These are phyloP conservation scores for Bradynema listronoti DNA, from an alignment of 1,140 invertebrate genomes.

Conservation along the genomic window DNA sequence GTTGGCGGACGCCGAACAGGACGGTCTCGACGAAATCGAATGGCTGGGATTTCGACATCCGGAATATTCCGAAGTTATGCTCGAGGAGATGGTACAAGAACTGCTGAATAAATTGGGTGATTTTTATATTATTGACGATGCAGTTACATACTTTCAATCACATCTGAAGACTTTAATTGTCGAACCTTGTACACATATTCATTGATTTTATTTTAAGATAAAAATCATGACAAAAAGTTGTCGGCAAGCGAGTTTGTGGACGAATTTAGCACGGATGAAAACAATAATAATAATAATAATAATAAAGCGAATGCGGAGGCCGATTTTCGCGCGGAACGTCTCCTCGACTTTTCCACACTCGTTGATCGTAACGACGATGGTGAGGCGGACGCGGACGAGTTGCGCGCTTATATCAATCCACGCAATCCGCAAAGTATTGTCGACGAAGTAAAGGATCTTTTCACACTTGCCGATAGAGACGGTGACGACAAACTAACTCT, in stretches of 20 bases:
- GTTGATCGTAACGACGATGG: conserved; percentile 33
- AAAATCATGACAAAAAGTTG: conserved; percentile 23
- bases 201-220: no score
- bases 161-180: no score
- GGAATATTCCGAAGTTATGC: conserved; percentile 29
- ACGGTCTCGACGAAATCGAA: conserved; percentile 37
- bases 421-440: conserved; percentile 22
- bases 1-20: conserved; percentile 26
- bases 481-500: conserved; percentile 21
- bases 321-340: conserved; percentile 22
- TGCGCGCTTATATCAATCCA: conserved; percentile 28
- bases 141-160: not conserved
- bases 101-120: conserved; percentile 35
- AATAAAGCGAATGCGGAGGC: conserved; percentile 22
- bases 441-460: conserved; percentile 30
- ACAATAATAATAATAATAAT: no score
- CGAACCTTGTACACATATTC: no score
- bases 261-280: conserved; percentile 19
- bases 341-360: conserved; percentile 18
- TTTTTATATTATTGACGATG: conserved; percentile 2
- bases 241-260: conserved; percentile 23
- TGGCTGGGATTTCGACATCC: conserved; percentile 32
- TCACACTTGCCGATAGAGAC: conserved; percentile 27
- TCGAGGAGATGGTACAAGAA: conserved; percentile 35
- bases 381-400: conserved; percentile 23